phyloP scores from a whole-genome alignment of 2,888 invertebrate genomes.

The Amphipyra berbera region DNA sequence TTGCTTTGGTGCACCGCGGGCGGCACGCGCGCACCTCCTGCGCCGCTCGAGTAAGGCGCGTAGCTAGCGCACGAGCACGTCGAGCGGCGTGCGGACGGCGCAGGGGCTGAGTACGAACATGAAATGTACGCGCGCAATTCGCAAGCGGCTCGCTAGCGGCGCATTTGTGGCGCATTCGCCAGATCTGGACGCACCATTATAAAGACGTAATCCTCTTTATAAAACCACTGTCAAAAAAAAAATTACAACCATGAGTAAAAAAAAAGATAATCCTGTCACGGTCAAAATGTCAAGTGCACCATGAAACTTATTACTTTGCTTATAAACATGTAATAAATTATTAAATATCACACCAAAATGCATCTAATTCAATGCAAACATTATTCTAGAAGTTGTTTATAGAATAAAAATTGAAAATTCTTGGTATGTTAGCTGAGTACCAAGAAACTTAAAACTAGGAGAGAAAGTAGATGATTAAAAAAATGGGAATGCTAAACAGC shows the following conservation, averaged over 20 bases:
- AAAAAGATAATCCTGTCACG: slow-evolving; percentile 43
- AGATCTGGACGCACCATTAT: too few species aligned
- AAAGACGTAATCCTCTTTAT: slow-evolving; percentile 7
- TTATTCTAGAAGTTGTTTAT: not conserved
- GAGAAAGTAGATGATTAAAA: slow-evolving; percentile 10
- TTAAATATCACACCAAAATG: slow-evolving; percentile 46
- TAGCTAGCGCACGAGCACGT: too few species aligned
- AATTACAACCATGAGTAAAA: not conserved
- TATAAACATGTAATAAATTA: slow-evolving; percentile 35
- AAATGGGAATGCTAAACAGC: slow-evolving; percentile 60
- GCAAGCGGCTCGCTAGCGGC: too few species aligned
- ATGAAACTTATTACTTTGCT: slow-evolving; percentile 38
- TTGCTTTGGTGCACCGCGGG: too few species aligned
- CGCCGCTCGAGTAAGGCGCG: too few species aligned
- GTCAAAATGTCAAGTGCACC: slow-evolving; percentile 38
- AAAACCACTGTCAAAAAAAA: slow-evolving; percentile 6
- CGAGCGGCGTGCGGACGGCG: too few species aligned
- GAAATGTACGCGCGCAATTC: too few species aligned
- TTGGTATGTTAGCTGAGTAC: slow-evolving; percentile 1
- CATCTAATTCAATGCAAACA: slow-evolving; percentile 8
- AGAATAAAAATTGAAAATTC: slow-evolving; percentile 7
- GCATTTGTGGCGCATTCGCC: too few species aligned
- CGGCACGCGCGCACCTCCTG: too few species aligned
- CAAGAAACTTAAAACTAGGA: not conserved
- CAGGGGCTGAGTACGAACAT: too few species aligned